These are phyloP conservation scores for Enteromius unitaeniatus DNA, from an alignment of 2,797 vertebrate genomes.

Conservation along the genomic window DNA sequence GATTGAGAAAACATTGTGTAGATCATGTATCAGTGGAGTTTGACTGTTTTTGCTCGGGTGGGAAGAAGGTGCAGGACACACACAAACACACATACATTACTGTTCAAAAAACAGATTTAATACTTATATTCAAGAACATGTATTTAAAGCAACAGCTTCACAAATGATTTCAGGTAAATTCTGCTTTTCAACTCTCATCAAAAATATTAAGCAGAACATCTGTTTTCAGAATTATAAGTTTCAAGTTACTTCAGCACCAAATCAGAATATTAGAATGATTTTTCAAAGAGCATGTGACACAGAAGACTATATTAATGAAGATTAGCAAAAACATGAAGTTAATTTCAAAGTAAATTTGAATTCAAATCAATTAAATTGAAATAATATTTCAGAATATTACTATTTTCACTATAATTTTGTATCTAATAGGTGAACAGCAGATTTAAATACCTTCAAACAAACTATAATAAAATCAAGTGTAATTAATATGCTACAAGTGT, in stretches of 20 bases:
- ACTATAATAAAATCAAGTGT: neutral
- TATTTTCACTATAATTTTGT: neutral
- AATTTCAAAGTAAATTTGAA: too few species aligned
- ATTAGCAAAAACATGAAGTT: neutral
- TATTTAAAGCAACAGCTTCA: neutral
- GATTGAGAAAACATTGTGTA: slow-evolving; percentile 5
- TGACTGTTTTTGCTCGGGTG: neutral
- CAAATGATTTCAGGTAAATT: neutral
- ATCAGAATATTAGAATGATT: neutral
- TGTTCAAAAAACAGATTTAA: neutral
- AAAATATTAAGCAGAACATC: neutral
- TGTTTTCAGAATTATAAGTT: neutral
- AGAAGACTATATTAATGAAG: neutral
- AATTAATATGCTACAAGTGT: neutral
- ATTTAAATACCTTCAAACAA: neutral
- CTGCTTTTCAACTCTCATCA: neutral
- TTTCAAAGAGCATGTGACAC: neutral
- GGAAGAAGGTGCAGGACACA: neutral
- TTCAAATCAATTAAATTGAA: neutral
- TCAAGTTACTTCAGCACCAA: neutral
- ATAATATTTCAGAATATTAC: neutral
- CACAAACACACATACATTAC: neutral
- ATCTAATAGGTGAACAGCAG: neutral
- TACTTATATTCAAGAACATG: neutral
- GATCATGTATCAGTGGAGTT: neutral